Evolutionary conservation across 2,113 vertebrate species (phyloP).

Genomic region (Tor tambroides): DNA sequence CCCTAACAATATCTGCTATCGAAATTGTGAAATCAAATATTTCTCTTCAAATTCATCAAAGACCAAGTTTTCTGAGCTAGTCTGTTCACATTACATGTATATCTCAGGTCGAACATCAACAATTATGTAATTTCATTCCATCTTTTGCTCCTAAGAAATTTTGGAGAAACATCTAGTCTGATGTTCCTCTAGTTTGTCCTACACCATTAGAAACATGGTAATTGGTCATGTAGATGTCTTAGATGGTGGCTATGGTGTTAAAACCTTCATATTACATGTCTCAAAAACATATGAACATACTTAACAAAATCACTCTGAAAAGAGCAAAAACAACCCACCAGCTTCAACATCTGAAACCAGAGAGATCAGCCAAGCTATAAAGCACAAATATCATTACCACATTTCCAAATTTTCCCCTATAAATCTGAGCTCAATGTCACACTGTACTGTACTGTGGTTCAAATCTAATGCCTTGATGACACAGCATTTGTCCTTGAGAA

Average conservation of each 20-base stretch:
- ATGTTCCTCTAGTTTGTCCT: not conserved
- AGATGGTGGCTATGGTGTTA: not conserved
- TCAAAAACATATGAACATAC: not conserved
- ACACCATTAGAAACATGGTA: not conserved
- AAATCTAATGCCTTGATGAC: constrained; percentile 55
- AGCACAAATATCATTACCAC: not conserved
- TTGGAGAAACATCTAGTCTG: not conserved
- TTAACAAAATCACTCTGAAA: not conserved
- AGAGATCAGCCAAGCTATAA: not conserved
- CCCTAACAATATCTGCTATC: not conserved
- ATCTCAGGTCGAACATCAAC: too few species aligned
- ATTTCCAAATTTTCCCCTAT: not conserved
- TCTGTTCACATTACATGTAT: too few species aligned
- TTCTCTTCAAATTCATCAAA: not conserved
- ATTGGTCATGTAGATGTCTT: not conserved
- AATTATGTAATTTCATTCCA: too few species aligned
- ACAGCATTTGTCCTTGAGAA: constrained; percentile 75
- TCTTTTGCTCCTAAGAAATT: too few species aligned
- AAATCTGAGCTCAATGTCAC: not conserved
- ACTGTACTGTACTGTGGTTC: not conserved
- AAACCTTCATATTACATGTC: not conserved
- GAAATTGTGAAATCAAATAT: not conserved
- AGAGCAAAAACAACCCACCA: not conserved
- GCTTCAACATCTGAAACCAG: not conserved
- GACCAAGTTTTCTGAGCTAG: not conserved